phyloP scores from a whole-genome alignment of 1,140 invertebrate genomes.

The Caligus rogercresseyi region DNA sequence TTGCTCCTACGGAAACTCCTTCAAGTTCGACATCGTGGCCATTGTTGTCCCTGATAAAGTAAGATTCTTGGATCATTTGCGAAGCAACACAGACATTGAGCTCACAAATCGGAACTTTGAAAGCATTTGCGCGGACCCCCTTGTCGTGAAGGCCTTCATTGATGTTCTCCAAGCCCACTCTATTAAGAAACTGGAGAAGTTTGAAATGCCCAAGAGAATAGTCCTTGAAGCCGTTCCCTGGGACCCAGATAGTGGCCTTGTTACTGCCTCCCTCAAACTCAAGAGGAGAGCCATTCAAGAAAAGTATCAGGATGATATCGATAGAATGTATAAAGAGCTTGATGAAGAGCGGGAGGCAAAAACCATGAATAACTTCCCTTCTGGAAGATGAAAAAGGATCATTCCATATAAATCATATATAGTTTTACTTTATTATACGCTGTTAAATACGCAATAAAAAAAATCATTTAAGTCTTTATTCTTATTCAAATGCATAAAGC shows the following conservation, averaged over 20 bases:
- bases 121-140: slow-evolving; percentile 28
- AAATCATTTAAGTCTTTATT: too few species aligned
- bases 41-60: slow-evolving; percentile 30
- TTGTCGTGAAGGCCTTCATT: slow-evolving; percentile 25
- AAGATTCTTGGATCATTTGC: slow-evolving; percentile 21
- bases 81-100: slow-evolving; percentile 18
- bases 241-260: slow-evolving; percentile 86
- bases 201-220: slow-evolving; percentile 33
- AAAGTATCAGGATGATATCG: slow-evolving; percentile 70
- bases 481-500: too few species aligned
- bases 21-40: slow-evolving; percentile 32
- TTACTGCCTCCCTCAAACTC: slow-evolving; percentile 88
- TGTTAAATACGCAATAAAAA: too few species aligned
- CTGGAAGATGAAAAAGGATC: too few species aligned
- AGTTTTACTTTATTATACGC: too few species aligned
- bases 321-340: slow-evolving; percentile 57
- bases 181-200: slow-evolving; percentile 44
- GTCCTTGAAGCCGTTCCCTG: slow-evolving; percentile 38
- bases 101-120: slow-evolving; percentile 8
- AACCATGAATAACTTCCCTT: neutral
- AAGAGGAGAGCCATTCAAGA: slow-evolving; percentile 89
- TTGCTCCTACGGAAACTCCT: slow-evolving; percentile 31
- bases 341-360: neutral
- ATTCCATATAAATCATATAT: too few species aligned
- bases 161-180: slow-evolving; percentile 28